Evolutionary conservation across 2,113 vertebrate genomes (phyloP).

Genomic region (Clupea harengus): DNA sequence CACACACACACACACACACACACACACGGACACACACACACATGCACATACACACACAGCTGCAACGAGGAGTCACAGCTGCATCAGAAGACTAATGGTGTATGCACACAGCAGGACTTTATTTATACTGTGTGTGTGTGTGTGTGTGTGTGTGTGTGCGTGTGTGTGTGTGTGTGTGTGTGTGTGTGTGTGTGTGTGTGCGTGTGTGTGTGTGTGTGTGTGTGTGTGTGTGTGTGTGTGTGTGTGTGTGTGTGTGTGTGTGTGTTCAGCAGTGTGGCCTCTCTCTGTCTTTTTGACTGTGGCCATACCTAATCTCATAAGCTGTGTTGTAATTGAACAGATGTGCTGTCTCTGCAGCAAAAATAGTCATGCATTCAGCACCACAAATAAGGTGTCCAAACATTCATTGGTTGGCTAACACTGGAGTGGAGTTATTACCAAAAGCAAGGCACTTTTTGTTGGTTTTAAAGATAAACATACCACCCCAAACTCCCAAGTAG

Average conservation of each 20-base stretch:
- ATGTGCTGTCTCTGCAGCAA: conserved; percentile 7
- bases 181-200: not conserved
- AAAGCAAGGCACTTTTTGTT: not conserved
- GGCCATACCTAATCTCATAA: conserved; percentile 7
- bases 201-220: not conserved
- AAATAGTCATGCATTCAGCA: not conserved
- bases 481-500: not conserved
- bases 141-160: conserved; percentile 5
- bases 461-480: no score
- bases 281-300: not conserved
- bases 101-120: not conserved
- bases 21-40: conserved; percentile 1
- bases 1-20: not conserved
- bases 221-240: not conserved
- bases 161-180: not conserved
- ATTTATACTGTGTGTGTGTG: not conserved
- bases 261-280: not conserved
- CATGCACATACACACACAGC: not conserved
- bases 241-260: not conserved
- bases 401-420: not conserved
- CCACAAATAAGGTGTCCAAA: not conserved
- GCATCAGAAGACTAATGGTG: conserved; percentile 1
- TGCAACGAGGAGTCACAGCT: not conserved
- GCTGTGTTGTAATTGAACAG: conserved; percentile 14
- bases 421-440: no score